Evolutionary conservation across 2,888 invertebrate species (phyloP).

Genomic region (Pyrrhosoma nymphula): DNA sequence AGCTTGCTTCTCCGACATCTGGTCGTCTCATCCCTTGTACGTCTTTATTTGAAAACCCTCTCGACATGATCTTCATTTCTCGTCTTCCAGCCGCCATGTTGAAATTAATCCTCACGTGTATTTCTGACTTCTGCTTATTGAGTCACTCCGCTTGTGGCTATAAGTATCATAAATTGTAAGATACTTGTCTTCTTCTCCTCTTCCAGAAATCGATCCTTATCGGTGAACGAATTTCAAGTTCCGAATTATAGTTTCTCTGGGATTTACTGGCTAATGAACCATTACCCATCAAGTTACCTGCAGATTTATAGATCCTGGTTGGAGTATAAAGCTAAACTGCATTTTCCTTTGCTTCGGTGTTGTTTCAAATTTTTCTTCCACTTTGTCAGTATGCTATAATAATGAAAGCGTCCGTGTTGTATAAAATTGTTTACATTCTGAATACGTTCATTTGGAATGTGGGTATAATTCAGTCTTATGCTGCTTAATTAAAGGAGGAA

Average conservation of each 20-base stretch:
- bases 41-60: not conserved
- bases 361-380: not conserved
- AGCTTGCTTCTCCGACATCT: slow-evolving; percentile 39
- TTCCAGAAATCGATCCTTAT: not conserved
- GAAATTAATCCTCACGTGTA: not conserved
- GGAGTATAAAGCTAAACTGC: not conserved
- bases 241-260: not conserved
- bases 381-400: no score
- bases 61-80: not conserved
- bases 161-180: not conserved
- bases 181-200: not conserved
- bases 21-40: slow-evolving; percentile 2
- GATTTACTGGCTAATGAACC: no score
- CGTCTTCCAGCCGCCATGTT: not conserved
- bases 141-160: not conserved
- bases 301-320: not conserved
- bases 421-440: not conserved
- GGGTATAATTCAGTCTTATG: no score
- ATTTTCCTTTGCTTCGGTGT: not conserved
- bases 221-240: not conserved
- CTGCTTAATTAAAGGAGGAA: not conserved
- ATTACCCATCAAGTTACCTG: no score
- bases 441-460: no score
- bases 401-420: no score
- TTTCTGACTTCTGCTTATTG: not conserved